Conservation (phyloP, 2,888 invertebrate species). For the Cancer borealis region DNA sequence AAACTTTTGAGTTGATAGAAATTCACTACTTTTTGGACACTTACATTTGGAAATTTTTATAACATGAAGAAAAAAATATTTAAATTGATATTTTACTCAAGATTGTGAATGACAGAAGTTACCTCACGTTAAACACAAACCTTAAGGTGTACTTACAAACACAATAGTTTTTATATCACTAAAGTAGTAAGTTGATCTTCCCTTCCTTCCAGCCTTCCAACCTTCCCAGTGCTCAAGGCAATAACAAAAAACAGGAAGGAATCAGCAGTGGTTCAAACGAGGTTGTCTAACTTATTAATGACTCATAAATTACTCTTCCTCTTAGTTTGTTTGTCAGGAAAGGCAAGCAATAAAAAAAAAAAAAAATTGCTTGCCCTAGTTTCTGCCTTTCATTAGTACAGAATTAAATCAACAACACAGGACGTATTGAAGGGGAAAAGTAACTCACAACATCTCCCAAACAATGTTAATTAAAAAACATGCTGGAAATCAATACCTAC, state of each 20-base stretch:
- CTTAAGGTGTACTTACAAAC: neutral
- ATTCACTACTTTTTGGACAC: neutral
- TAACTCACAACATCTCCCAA: neutral
- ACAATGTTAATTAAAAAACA: conserved; percentile 23
- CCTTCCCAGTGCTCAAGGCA: neutral
- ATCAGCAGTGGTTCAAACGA: neutral
- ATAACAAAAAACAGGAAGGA: neutral
- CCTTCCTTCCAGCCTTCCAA: neutral
- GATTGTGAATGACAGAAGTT: neutral
- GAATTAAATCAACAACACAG: neutral
- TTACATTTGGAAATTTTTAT: neutral
- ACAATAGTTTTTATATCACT: neutral
- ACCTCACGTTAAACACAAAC: neutral
- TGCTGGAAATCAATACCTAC: neutral
- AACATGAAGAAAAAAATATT: neutral
- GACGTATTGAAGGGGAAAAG: neutral
- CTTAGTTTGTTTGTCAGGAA: neutral
- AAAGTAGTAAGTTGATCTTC: neutral
- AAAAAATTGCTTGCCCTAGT: neutral
- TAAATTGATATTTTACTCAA: neutral
- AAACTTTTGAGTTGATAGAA: neutral
- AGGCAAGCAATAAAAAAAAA: neutral
- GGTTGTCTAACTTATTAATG: neutral
- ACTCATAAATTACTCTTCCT: neutral
- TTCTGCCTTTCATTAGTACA: neutral